Conservation (phyloP, 2,797 vertebrate species). For the Brachyrhaphis roseni region DNA sequence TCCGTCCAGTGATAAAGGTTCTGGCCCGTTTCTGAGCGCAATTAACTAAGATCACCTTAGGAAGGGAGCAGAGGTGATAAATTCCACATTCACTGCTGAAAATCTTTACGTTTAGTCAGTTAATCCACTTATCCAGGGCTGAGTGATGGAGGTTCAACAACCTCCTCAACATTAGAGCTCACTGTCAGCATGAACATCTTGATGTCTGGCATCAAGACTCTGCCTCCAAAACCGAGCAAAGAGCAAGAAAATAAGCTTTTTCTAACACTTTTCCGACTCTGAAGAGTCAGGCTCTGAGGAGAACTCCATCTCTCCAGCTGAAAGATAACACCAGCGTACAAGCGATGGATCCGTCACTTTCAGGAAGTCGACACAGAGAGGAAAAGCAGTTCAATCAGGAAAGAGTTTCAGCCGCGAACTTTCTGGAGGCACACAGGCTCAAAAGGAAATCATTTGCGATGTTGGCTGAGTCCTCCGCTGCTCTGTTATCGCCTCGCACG, state of each 20-base stretch:
- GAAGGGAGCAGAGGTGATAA: neutral
- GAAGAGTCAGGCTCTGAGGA: neutral
- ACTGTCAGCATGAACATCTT: neutral
- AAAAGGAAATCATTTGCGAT: conserved; percentile 41
- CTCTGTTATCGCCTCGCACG: conserved; percentile 25
- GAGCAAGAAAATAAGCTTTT: neutral
- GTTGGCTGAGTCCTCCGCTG: conserved; percentile 8
- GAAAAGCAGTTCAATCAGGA: conserved; percentile 9
- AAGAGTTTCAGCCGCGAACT: conserved; percentile 4
- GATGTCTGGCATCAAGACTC: neutral
- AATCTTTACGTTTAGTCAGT: neutral
- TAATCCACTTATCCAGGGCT: neutral
- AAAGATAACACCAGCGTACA: neutral
- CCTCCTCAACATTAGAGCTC: neutral
- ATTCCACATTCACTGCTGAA: neutral
- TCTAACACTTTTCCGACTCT: neutral
- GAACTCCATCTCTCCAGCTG: neutral
- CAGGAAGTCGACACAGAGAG: neutral
- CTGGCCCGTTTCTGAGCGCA: neutral
- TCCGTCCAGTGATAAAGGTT: neutral
- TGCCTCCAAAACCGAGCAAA: neutral
- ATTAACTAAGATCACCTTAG: neutral
- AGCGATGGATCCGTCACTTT: neutral
- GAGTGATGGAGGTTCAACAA: neutral
- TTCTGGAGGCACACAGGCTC: conserved; percentile 28